Base-by-base conservation (phyloP, 2,113 vertebrate genomes). In the Sander vitreus region DNA sequence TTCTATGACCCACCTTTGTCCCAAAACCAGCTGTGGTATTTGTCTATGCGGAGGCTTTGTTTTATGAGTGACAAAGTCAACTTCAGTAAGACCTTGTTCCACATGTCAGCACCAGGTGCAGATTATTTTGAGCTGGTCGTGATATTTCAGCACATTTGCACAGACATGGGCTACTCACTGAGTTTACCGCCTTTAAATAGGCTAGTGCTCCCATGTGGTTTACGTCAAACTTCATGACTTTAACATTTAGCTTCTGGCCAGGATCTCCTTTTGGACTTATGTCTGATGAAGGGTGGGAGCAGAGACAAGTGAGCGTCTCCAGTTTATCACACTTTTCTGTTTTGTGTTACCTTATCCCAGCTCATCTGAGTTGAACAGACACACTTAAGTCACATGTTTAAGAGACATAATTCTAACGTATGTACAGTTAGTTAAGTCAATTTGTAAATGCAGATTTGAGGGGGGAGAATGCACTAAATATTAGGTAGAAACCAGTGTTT, bases 81-180 rank as follows among this genome's bases (percentile, higher is more conserved):
- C 88, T 86, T 88, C 76, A 78, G 88, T 74, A 23, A 86, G 85
- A 72, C 91, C 89, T 90, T 84, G 86, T 91, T 86, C 25, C 87
- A 81, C 90, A 58, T 83, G 79, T 89, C 88, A 62, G 91, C 93
- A 93, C 94, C 95, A 95, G 95, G 94, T 95, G 95, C 94, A 91
- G 94, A 86, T 94, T 94, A 94, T 95, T 95, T 94, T 90, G 88
- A 93, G 92, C 80, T 81, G 85, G 76, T 91, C 69, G 0, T 89
- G 93, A 93, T 95, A 94, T 94, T 95, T 94, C 89, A 94, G 93
- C 92, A 86, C 88, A 77, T 95, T 95, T 94, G 90, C 85, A 48
- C 84, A 88, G 90, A 94, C 93, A 72, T 84, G 78, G 57, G 45
- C 83, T 72, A 81, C 87, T 86, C 70, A 25, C 88, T 85, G 85